Evolutionary conservation across 30 jellyfish, hydroid and myxozoan genomes (phyloP), one percentile per base, ranked within the genome.

Genomic region (Rhopilema esculentum): DNA sequence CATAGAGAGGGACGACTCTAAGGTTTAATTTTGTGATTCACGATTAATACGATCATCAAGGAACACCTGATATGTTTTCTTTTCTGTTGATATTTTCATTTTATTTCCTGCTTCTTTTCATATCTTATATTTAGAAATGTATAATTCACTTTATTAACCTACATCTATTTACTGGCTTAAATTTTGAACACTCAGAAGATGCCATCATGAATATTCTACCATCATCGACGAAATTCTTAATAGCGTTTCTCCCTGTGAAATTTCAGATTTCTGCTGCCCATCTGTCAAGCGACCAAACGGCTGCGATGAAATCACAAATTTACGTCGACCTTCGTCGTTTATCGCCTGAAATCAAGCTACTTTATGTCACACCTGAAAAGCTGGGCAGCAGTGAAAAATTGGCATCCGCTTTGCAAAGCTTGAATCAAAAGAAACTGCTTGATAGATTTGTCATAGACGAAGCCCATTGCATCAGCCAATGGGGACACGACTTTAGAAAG

Each of bases 401-500:
- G 63, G 66, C 53, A 20, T 66, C 91, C 6, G 84, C 95, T 0
- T 78, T 96, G 66, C 85, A 83, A 33, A 83, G 89, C 52, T 53
- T 96, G 24, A 77, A 84, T 66, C 31, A 79, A 27, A 83, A 98
- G 64, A 82, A 80, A 27, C 72, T 84, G 49, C 72, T 96, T 16
- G 98, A 89, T 51, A 96, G 99, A 40, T 81, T 96, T 83, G 99
- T 96, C 21, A 91, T 96, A 67, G 99, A 96, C 75, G 99, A 96
- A 84, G 98, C 99, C 15, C 99, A 96, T 48, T 96, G 99, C 66
- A 92, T 96, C 71, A 96, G 99, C 82, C 98, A 92, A 84, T 96
- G 99, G 99, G 99, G 99, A 18, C 99, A 96, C 69, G 99, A 96
- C 63, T 96, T 96, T 62, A 78, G 99, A 26, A 93, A 96, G 91